Evolutionary conservation across 2,113 vertebrate genomes (phyloP), one percentile per base, ranked within the genome.

Genomic region (Vulpes ferrilata): DNA sequence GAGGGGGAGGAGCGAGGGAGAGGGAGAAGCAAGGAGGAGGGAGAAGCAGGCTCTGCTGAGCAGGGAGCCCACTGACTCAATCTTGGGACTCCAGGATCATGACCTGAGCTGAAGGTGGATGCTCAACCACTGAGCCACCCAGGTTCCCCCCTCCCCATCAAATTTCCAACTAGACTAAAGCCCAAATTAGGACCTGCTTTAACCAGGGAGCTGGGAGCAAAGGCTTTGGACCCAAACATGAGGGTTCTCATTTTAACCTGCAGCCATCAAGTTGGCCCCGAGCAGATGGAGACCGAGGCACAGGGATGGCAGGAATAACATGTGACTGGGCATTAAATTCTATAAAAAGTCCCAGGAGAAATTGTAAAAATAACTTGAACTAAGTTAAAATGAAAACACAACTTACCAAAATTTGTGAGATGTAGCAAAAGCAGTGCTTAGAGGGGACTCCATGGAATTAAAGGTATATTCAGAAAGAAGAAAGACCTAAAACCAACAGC

Each of bases 261-360:
- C 2, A 4, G 3, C 55, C 19, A 17, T 23, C 11, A 7, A 4
- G 23, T n/a, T 3, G 30, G 11, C 94, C 88, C 53, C 0, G 19
- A 0, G 22, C 30, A 7, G 55, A 16, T 5, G 43, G 30, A 6
- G 0, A 11, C 3, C 11, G 55, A 27, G 11, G 0, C 3, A 1
- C 38, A 20, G 22, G 19, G 43, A n/a, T 0, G 81, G 57, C 7
- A 5, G 38, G 23, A 15, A 62, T n/a, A 55, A 57, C 48, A 3
- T 3, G 89, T 67, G 60, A 30, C 73, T 23, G 73, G 17, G 30
- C 15, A 25, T 27, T 38, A 76, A 48, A 17, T n/a, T n/a, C n/a
- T n/a, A 17, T 16, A 67, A 48, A 48, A 74, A 76, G 38, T 27
- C 73, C 73, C 73, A 48, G 48, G 38, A 48, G 43, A 76, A 76